Evolutionary conservation across 2,888 invertebrate genomes (phyloP), one percentile per base, ranked within the genome.

Genomic region (Oxyteleia sp.): DNA sequence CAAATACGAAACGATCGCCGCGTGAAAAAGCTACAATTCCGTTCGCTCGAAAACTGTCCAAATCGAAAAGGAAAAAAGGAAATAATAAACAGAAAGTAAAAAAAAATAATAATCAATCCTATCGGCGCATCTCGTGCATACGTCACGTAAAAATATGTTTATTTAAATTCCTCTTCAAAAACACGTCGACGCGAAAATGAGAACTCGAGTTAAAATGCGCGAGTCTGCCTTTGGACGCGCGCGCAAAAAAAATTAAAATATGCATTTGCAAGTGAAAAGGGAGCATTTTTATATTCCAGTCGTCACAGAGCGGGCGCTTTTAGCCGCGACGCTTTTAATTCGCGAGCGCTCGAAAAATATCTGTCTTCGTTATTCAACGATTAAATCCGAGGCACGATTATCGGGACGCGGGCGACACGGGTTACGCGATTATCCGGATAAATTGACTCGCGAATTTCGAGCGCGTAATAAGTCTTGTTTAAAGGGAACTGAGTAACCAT

Each of bases 221-320:
- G 38, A 38, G 18, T 38, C 10, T 53, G 43, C 49, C 49, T 71
- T 71, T 59, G 35, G 23, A 38, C 15, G 41, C 5, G 43, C 43
- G 49, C 10, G n/a, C n/a, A n/a, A n/a, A 49, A 45, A 45, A 49
- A 59, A 72, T 51, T 74, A 74, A 74, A 74, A 71, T 74, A 74
- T 74, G 53, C 61, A 63, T 61, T 74, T 53, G 72, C 72, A 41
- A 75, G 75, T 66, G 63, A 75, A 75, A 75, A 76, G 68, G 23
- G 43, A 75, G 16, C 68, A 51, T 76, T 76, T 76, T 66, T 76
- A 68, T 68, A 68, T 66, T 76, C 59, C 59, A 76, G 41, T 76
- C 76, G 59, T 75, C 75, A 64, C 45, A 55, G 35, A 38, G 38
- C 45, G 11, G 32, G 47, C 45, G 74, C 61, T 75, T 64, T 64